Evolutionary conservation across 2,888 invertebrate genomes (phyloP), one percentile per base, ranked within the genome.

Genomic region (Aphelenchoides bicaudatus): DNA sequence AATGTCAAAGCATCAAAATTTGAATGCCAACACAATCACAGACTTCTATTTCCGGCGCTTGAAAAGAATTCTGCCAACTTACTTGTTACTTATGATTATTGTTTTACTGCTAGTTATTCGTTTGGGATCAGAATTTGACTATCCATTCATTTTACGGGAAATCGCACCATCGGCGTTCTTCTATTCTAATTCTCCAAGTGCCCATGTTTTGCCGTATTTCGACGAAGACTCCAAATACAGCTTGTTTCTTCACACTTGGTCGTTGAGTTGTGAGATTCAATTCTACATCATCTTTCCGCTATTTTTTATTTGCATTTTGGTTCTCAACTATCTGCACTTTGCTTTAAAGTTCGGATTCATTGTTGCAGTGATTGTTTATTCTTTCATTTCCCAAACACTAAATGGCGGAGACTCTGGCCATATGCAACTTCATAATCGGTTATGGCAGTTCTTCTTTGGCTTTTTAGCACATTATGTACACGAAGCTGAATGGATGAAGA

Each of bases 1-100:
- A 8, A 16, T 54, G 2, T 51, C 52, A 21, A 16, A 19, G 23
- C 16, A 25, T 10, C 3, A 13, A 23, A n/a, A 30, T 10, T 37
- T 51, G 34, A 51, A 38, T 30, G 10, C 38, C 16, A 1, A 30
- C 2, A 21, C 16, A 21, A 23, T 51, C 13, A 13, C 13, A 16
- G 39, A 51, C 2, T 51, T 51, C 25, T 51, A 51, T 38, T 51
- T 34, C 25, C 52, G 52, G 2, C 52, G 52, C 16, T 23, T 51
- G 37, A 51, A 51, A 3, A 37, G 52, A 52, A 51, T 51, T 16
- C 37, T 51, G 6, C 52, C 52, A 1, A 51, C 52, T 16, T 51
- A 51, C 38, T 43, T 13, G 10, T 30, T 34, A n/a, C 2, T 51
- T 10, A 21, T 51, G 10, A 2, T 30, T 2, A 21, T 21, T 2